Evolutionary conservation across 2,888 invertebrate genomes (phyloP), one percentile per base, ranked within the genome.

Genomic region (Leptinotarsa rubiginosa): DNA sequence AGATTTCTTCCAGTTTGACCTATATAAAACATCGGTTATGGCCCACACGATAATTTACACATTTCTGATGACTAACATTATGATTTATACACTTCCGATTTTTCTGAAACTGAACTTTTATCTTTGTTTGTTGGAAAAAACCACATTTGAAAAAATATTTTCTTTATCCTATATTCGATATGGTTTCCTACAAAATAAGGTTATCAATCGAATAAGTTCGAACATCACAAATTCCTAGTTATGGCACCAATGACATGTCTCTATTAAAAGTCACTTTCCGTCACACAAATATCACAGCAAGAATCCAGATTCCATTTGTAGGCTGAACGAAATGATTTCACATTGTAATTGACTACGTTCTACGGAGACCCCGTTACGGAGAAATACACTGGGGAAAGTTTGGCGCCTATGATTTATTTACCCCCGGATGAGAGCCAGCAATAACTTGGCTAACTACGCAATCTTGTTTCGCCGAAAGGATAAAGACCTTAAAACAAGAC

Each of bases 391-490:
- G 31, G 69, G 69, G 69, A 56, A 56, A 69, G 56, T 54, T 69
- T 69, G 54, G 56, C 69, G 69, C 47, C 56, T 59, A 56, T 59
- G 69, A 69, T 31, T 69, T 56, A 69, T 41, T 69, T 20, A 47
- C 56, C 69, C 69, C 41, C 56, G 2, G 20, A 54, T 18, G n/a
- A 41, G 18, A 18, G n/a, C 59, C 56, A 56, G 56, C 31, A 69
- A 69, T 54, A 69, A 69, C 69, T 69, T 59, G 56, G 56, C 56
- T 69, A 69, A 69, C 69, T 47, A 52, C 67, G 50, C 73, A 73
- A 70, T 68, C 64, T 73, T 75, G 75, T 75, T 72, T 72, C 56
- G 65, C 56, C 56, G 62, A 54, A 70, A 68, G 70, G 73, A 73
- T 75, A 73, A 75, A 56, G 67, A 67, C 70, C 65, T 70, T 75